phyloP scores from a whole-genome alignment of 2,113 vertebrate species.

The Chlorodrepanis virens region DNA sequence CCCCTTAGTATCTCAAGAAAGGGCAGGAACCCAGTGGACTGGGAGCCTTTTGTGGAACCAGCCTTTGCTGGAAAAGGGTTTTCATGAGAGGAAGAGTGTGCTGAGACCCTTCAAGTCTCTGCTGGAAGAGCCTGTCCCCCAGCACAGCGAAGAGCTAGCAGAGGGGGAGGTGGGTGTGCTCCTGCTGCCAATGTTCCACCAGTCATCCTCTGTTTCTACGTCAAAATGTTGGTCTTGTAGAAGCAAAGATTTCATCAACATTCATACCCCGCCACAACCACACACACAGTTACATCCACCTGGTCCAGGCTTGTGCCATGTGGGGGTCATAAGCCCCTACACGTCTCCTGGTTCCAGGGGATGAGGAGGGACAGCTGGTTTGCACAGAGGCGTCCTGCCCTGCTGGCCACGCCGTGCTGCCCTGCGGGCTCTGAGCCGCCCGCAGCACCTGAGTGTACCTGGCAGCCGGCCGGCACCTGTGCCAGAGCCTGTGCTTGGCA shows the following conservation, averaged over 20 bases:
- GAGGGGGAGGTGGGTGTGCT: neutral
- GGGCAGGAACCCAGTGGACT: neutral
- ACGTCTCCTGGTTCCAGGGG: fast-evolving
- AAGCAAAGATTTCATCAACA: neutral
- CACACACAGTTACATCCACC: fast-evolving
- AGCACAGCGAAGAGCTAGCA: fast-evolving
- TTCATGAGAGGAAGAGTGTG: neutral
- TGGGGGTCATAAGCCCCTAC: neutral
- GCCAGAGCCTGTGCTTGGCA: conserved; percentile 36
- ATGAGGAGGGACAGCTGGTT: neutral
- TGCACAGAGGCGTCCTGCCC: neutral
- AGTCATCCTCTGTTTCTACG: neutral
- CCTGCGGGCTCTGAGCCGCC: neutral
- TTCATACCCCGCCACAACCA: fast-evolving
- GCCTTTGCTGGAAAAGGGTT: neutral
- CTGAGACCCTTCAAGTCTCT: neutral
- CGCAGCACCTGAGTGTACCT: neutral
- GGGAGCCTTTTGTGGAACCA: neutral
- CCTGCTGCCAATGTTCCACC: neutral
- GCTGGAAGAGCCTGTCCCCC: neutral
- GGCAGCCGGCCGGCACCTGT: neutral
- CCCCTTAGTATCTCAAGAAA: neutral
- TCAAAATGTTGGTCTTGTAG: neutral
- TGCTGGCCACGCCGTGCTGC: neutral
- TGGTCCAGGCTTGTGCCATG: neutral